Conservation (phyloP, 2,113 vertebrate species). For the Tinamus guttatus region DNA sequence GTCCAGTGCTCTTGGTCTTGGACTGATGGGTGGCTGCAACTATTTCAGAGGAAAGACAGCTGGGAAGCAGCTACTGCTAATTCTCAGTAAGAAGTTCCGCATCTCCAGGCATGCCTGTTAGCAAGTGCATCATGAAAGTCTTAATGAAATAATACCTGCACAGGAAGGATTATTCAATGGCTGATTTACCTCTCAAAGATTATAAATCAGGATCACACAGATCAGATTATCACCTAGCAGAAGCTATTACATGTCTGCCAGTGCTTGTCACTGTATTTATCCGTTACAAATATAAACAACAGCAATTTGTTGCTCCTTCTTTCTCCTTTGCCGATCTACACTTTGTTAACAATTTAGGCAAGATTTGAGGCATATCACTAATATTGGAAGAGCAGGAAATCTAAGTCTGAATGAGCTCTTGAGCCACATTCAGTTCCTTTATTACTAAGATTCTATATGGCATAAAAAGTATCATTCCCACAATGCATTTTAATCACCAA, state of each 20-base stretch:
- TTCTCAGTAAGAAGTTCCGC: neutral
- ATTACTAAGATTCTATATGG: neutral
- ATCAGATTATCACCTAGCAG: neutral
- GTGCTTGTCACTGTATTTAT: neutral
- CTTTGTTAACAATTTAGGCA: neutral
- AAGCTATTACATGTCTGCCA: neutral
- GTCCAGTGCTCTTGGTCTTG: fast-evolving
- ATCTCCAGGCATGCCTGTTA: neutral
- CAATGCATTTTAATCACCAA: neutral
- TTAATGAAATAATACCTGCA: neutral
- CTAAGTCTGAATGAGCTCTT: neutral
- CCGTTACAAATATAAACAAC: neutral
- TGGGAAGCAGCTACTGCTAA: neutral
- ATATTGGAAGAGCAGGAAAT: neutral
- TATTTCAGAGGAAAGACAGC: neutral
- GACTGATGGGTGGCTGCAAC: neutral
- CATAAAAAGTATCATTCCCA: neutral
- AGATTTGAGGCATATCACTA: neutral
- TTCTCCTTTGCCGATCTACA: neutral
- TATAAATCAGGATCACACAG: neutral
- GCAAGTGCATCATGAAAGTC: neutral
- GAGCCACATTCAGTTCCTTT: neutral
- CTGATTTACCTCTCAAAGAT: neutral
- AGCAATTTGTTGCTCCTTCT: neutral
- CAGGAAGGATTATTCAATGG: neutral